phyloP scores from a whole-genome alignment of 2,888 invertebrate genomes.

The Sminthurides aquaticus region DNA sequence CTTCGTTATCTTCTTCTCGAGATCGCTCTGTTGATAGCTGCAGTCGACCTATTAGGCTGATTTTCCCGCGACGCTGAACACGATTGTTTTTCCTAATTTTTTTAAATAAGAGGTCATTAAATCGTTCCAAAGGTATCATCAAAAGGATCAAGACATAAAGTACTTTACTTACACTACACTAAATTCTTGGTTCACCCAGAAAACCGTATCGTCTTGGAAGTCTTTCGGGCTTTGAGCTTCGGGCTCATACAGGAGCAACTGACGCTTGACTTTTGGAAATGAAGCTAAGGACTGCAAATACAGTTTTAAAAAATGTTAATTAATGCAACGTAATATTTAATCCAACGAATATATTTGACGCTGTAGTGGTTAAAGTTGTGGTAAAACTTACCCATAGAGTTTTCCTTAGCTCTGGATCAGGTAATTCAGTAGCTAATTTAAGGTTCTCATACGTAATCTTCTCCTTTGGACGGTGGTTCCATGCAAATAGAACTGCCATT shows the following conservation, averaged over 20 bases:
- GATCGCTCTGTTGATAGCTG: slow-evolving; percentile 91
- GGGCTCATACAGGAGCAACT: slow-evolving; percentile 75
- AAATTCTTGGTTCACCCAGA: slow-evolving; percentile 97
- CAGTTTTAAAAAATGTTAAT: not conserved
- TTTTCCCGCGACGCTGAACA: slow-evolving; percentile 85
- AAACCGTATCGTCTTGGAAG: slow-evolving; percentile 82
- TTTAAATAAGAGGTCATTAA: slow-evolving; percentile 28
- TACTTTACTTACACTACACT: slow-evolving; percentile 59
- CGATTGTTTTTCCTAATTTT: slow-evolving; percentile 90
- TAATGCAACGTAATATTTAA: not conserved
- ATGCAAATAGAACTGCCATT: slow-evolving; percentile 98
- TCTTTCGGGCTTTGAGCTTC: slow-evolving; percentile 82
- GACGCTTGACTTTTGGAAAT: slow-evolving; percentile 91
- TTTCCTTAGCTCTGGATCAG: slow-evolving; percentile 86
- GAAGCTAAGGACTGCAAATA: slow-evolving; percentile 71
- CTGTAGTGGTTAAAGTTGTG: too few relatives aligned
- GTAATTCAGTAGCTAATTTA: slow-evolving; percentile 89
- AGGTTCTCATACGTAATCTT: slow-evolving; percentile 94
- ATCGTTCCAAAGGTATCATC: not conserved
- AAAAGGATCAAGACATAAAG: not conserved
- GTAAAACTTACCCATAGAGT: slow-evolving; percentile 65
- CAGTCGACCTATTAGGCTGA: slow-evolving; percentile 90
- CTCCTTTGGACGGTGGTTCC: slow-evolving; percentile 92
- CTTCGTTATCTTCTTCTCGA: slow-evolving; percentile 95
- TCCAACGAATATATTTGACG: not conserved